Percentiles rank a stretch among this genome's conserved stretches.
These are phyloP conservation scores for Pluvialis apricaria DNA, from an alignment of 2,113 vertebrate species.

Conservation along the genomic window DNA sequence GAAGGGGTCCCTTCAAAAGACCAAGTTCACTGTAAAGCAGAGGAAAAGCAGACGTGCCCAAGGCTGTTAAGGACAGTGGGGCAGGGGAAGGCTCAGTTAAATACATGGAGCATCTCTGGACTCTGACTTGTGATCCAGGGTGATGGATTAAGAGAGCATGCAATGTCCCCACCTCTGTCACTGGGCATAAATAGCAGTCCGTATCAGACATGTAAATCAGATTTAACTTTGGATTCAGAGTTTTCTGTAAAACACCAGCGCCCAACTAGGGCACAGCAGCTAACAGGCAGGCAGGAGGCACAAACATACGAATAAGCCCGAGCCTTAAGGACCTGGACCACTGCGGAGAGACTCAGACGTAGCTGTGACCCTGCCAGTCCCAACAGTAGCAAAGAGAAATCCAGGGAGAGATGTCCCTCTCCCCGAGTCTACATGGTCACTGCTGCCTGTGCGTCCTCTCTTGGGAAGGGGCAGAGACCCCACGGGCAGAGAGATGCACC, in stretches of 20 bases:
- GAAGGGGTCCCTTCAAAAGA: too few species aligned
- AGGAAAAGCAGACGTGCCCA: background rate
- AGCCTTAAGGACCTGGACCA: background rate
- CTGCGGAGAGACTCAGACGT: fast-evolving
- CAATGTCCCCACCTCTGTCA: background rate
- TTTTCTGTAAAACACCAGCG: background rate
- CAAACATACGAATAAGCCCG: fast-evolving
- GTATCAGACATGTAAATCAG: background rate
- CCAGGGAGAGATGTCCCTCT: background rate
- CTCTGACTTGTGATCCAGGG: background rate
- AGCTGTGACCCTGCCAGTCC: background rate
- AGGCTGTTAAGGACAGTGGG: background rate
- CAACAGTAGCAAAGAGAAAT: background rate
- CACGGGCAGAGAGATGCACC: background rate
- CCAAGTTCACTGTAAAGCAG: background rate
- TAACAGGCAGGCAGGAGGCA: background rate
- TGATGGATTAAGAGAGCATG: background rate
- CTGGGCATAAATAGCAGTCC: background rate
- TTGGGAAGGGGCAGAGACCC: background rate
- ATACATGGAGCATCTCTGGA: background rate
- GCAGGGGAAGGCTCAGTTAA: background rate
- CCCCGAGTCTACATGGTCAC: fast-evolving
- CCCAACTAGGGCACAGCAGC: background rate
- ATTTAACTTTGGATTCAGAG: background rate
- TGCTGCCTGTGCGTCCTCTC: background rate